Conservation (phyloP, 1,140 invertebrate genomes). For the Berghia stephanieae region DNA sequence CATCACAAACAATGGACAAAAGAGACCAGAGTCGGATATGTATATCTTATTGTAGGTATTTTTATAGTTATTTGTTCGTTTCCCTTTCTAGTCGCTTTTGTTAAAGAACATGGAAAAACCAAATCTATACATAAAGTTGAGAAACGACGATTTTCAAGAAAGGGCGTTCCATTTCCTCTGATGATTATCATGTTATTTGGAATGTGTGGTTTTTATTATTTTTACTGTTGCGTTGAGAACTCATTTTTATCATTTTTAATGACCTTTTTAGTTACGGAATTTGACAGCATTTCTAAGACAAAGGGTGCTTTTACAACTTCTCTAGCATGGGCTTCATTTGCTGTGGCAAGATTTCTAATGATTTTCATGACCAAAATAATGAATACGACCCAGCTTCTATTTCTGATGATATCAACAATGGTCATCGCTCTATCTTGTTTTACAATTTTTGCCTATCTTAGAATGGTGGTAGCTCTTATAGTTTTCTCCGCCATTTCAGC, state of each 20-base stretch:
- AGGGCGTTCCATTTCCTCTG: slow-evolving; percentile 17
- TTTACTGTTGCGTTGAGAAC: slow-evolving; percentile 48
- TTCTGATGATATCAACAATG: slow-evolving; percentile 5
- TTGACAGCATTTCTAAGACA: slow-evolving; percentile 13
- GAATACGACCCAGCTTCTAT: neutral
- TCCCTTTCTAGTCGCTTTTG: slow-evolving; percentile 28
- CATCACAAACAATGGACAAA: neutral
- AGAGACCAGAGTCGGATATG: slow-evolving; percentile 29
- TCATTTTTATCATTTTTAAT: slow-evolving; percentile 42
- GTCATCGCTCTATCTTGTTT: slow-evolving; percentile 9
- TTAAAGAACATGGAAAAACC: slow-evolving; percentile 14
- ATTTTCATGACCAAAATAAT: slow-evolving; percentile 14
- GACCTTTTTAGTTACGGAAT: slow-evolving; percentile 42
- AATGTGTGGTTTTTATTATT: slow-evolving; percentile 32
- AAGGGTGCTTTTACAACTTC: slow-evolving; percentile 18
- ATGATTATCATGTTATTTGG: slow-evolving; percentile 28
- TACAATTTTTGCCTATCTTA: neutral
- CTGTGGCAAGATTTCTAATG: slow-evolving; percentile 8
- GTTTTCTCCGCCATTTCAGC: slow-evolving; percentile 34
- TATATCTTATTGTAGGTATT: slow-evolving; percentile 30
- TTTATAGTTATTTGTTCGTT: slow-evolving; percentile 16
- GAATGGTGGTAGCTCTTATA: slow-evolving; percentile 8
- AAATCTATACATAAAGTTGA: neutral
- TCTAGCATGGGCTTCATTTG: slow-evolving; percentile 21
- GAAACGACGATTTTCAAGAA: slow-evolving; percentile 9